These are phyloP conservation scores for Campylomormyrus numenius DNA, from an alignment of 2,113 vertebrate species.

Conservation along the genomic window DNA sequence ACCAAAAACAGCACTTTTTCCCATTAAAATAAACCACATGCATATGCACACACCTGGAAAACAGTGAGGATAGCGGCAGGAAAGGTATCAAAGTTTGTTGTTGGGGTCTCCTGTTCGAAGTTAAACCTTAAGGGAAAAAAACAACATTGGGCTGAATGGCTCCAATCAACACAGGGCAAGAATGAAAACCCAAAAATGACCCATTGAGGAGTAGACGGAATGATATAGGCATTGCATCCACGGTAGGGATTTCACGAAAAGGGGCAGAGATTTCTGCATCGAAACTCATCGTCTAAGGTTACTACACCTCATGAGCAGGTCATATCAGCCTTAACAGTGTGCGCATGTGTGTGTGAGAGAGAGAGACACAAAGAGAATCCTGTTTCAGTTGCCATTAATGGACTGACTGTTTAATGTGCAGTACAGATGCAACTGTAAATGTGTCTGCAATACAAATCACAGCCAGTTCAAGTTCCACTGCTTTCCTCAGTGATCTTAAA, in stretches of 20 bases:
- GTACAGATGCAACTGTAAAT: neutral
- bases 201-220: neutral
- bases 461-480: neutral
- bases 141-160: neutral
- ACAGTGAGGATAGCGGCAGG: slow-evolving; percentile 94
- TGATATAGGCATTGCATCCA: neutral
- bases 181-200: neutral
- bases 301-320: neutral
- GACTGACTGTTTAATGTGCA: neutral
- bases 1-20: neutral
- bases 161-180: neutral
- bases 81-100: slow-evolving; percentile 94
- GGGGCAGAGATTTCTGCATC: neutral
- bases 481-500: neutral
- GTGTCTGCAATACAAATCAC: neutral
- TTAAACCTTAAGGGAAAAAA: slow-evolving; percentile 71
- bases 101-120: slow-evolving; percentile 87
- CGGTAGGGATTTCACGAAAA: neutral
- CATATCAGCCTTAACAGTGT: neutral
- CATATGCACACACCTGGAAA: slow-evolving; percentile 74
- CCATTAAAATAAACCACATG: neutral
- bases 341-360: neutral
- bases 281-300: neutral
- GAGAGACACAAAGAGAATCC: neutral
- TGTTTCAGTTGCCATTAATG: neutral